Base-by-base conservation (phyloP, 2,113 vertebrate genomes). In the Gadus chalcogrammus region DNA sequence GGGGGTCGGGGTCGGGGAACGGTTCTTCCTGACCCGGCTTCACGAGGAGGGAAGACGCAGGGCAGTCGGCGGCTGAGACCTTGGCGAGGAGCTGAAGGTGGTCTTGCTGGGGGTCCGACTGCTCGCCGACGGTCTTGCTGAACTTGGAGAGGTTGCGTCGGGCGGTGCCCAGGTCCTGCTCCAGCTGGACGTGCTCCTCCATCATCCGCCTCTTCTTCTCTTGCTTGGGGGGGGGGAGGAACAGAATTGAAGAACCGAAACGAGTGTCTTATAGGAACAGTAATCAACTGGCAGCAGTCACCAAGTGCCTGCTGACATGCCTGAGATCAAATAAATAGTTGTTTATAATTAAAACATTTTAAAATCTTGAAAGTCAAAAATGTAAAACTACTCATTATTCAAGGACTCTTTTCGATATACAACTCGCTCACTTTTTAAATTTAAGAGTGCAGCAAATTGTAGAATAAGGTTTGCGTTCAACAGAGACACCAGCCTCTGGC, bases 121-220 rank as follows among this genome's bases (percentile, higher is more conserved):
- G 94, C 15, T 91, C 88, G 77, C 92, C 93, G 71, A 96, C 92
- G 56, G 91, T 93, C 82, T 96, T 94, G 78, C 92, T 95, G 12
- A 99, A 91, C 11, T 92, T 92, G 0, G 93, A 94, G 42, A 99
- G 87, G 82, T 93, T 97, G 85, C 95, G 94, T 68, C 93, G 93
- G 0, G 93, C 93, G 75, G 97, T 94, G 16, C 92, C 94, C 83
- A 98, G 90, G 15, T 92, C 94, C 20, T 92, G 91, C 84, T 95
- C 83, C 72, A 99, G 94, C 81, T 94, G 92, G 15, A 91, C 92
- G 71, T 87, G 91, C 77, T 99, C 96, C 78, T 93, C 93, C 82
- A 96, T 72, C 75, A 99, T 88, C 65, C 88, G 94, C 64, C 95
- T 92, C 84, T 95, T 98, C 81, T 99, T 94, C 20, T 71, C 90